These are phyloP conservation scores for Xiphophorus birchmanni DNA, from an alignment of 2,797 vertebrate genomes.

Conservation along the genomic window DNA sequence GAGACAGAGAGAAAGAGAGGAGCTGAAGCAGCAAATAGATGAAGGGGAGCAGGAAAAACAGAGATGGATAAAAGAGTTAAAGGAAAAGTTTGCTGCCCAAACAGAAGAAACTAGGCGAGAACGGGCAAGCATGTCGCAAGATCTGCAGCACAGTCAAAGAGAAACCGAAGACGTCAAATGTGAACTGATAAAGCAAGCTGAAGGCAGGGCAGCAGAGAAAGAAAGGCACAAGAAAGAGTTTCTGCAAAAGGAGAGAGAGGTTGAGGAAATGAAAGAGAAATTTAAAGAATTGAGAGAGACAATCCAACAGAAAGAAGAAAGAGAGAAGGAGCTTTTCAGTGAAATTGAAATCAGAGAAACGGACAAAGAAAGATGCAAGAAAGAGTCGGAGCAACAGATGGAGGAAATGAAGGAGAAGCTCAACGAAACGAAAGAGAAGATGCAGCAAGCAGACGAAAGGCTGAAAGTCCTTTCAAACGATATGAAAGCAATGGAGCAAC, in stretches of 20 bases:
- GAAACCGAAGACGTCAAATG: conserved; percentile 37
- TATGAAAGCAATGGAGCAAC: conserved; percentile 15
- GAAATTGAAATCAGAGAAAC: neutral
- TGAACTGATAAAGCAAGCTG: conserved; percentile 3
- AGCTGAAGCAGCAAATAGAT: conserved; percentile 28
- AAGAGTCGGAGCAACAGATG: conserved; percentile 19
- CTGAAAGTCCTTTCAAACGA: neutral
- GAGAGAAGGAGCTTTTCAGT: neutral
- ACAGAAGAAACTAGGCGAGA: conserved; percentile 10
- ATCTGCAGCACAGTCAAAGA: conserved; percentile 26
- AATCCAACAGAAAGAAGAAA: conserved; percentile 30
- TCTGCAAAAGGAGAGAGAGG: conserved; percentile 26
- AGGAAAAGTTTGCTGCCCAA: conserved; percentile 2
- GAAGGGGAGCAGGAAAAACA: conserved; percentile 35
- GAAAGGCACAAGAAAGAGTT: neutral
- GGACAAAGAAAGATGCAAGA: neutral
- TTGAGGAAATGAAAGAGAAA: neutral
- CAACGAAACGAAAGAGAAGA: neutral
- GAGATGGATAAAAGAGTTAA: conserved; percentile 31
- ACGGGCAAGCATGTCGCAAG: conserved; percentile 14
- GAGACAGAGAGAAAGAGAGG: conserved; percentile 22
- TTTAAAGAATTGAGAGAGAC: neutral
- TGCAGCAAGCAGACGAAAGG: conserved; percentile 23
- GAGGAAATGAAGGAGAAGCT: conserved; percentile 24
- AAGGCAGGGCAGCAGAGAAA: conserved; percentile 8